Percentiles rank a stretch among this genome's conserved stretches.
Evolutionary conservation across 2,797 vertebrate genomes (phyloP).

Genomic region (Capromys pilorides): DNA sequence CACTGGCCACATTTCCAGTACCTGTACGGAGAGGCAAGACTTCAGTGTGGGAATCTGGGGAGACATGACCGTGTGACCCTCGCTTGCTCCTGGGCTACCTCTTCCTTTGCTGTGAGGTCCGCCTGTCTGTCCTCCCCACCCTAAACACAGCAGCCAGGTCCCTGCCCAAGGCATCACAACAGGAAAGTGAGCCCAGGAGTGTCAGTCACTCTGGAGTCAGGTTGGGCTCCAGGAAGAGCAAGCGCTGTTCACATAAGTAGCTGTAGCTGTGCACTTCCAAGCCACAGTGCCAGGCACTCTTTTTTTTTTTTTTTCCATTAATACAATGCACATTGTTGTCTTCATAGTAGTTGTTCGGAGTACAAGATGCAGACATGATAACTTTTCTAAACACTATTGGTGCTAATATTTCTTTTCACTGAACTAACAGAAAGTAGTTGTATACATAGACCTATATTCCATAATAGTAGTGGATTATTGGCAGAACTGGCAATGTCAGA

Average conservation of each 20-base stretch:
- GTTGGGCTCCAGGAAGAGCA: not conserved
- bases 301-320: not conserved
- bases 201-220: not conserved
- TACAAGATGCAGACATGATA: no score
- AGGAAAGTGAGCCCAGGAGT: not conserved
- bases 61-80: rapidly evolving
- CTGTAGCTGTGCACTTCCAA: not conserved
- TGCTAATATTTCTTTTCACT: no score
- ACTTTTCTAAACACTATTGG: no score
- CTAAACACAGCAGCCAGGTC: not conserved
- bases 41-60: no score
- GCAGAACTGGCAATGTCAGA: no score
- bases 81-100: not conserved
- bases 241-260: not conserved
- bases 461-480: no score
- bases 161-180: not conserved
- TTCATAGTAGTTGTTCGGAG: no score
- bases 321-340: no score
- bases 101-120: not conserved
- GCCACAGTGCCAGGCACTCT: not conserved
- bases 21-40: not conserved
- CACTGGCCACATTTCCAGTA: not conserved
- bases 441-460: no score
- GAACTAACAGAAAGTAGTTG: no score
- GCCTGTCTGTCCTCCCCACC: not conserved